A percentile compares a stretch with the other conserved stretches of the same genome.
phyloP scores from a whole-genome alignment of 2,888 invertebrate genomes.

The Deilephila elpenor region DNA sequence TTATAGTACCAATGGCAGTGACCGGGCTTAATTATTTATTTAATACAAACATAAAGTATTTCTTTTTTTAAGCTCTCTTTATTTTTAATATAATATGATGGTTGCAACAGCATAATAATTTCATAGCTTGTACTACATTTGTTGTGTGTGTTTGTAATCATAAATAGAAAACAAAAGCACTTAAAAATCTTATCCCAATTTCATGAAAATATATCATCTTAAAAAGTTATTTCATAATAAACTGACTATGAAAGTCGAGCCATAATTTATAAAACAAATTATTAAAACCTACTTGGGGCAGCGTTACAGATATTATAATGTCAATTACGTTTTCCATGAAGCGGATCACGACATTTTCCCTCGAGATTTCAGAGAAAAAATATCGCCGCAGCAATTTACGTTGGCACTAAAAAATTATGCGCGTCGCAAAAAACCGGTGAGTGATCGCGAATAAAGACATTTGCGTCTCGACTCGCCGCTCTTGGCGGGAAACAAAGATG shows the following conservation, averaged over 20 bases:
- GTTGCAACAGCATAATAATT: neutral
- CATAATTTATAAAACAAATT: conserved; percentile 19
- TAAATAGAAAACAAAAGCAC: conserved; percentile 6
- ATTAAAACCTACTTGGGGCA: conserved; percentile 20
- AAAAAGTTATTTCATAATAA: conserved; percentile 16
- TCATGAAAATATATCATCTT: neutral
- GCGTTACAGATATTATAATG: conserved; percentile 36
- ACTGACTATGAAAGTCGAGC: conserved; percentile 15
- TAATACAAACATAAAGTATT: no score
- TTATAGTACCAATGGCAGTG: no score
- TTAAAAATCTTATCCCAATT: neutral
- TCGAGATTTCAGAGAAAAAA: conserved; percentile 35
- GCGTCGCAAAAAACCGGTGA: conserved; percentile 39
- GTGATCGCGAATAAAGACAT: conserved; percentile 49
- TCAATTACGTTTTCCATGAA: conserved; percentile 53
- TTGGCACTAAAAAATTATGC: conserved; percentile 42
- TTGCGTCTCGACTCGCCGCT: conserved; percentile 42
- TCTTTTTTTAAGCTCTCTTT: no score
- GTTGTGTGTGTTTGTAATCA: no score
- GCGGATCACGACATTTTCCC: conserved; percentile 44
- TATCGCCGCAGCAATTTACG: conserved; percentile 33
- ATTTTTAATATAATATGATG: no score
- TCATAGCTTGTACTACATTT: neutral
- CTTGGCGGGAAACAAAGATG: conserved; percentile 44
- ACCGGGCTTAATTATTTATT: no score